Percentiles rank a stretch among this genome's conserved stretches.
phyloP scores from a whole-genome alignment of 2,888 invertebrate species.

The Mactromeris polynyma region DNA sequence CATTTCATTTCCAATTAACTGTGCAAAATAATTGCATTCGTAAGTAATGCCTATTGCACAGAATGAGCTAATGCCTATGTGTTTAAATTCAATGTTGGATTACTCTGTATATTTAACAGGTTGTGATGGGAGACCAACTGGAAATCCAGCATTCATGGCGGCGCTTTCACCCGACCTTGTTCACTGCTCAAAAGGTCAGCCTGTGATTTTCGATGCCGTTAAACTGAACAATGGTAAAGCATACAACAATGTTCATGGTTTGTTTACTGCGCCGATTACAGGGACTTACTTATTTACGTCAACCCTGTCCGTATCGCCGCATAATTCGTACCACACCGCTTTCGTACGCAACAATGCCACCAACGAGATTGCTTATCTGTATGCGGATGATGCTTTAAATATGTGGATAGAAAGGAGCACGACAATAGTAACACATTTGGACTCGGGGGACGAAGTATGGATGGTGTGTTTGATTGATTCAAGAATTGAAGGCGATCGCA shows the following conservation, averaged over 20 bases:
- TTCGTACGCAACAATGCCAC: conserved; percentile 47
- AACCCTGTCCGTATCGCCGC: conserved; percentile 29
- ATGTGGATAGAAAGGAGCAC: conserved; percentile 52
- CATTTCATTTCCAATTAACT: too few species aligned
- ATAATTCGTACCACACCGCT: conserved; percentile 34
- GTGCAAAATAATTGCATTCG: too few species aligned
- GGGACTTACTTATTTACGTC: conserved; percentile 53
- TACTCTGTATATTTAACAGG: background rate
- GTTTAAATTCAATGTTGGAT: too few species aligned
- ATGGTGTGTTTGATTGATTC: conserved; percentile 58
- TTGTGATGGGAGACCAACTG: conserved; percentile 26
- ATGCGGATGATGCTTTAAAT: conserved; percentile 24
- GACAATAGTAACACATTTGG: conserved; percentile 44
- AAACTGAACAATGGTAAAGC: conserved; percentile 47
- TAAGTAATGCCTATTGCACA: too few species aligned
- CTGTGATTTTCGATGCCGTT: conserved; percentile 55
- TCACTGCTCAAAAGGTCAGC: conserved; percentile 44
- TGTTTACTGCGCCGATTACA: conserved; percentile 50
- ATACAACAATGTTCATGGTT: conserved; percentile 50
- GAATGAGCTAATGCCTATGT: too few species aligned
- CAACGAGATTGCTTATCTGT: conserved; percentile 55
- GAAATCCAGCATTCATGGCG: conserved; percentile 55
- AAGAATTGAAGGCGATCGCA: conserved; percentile 41
- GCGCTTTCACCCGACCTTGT: conserved; percentile 25
- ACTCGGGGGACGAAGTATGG: conserved; percentile 54